A percentile compares a stretch with the other conserved stretches of the same genome.
These are phyloP conservation scores for Psittacula cyanocephala DNA, from an alignment of 2,113 vertebrate genomes.

Conservation along the genomic window DNA sequence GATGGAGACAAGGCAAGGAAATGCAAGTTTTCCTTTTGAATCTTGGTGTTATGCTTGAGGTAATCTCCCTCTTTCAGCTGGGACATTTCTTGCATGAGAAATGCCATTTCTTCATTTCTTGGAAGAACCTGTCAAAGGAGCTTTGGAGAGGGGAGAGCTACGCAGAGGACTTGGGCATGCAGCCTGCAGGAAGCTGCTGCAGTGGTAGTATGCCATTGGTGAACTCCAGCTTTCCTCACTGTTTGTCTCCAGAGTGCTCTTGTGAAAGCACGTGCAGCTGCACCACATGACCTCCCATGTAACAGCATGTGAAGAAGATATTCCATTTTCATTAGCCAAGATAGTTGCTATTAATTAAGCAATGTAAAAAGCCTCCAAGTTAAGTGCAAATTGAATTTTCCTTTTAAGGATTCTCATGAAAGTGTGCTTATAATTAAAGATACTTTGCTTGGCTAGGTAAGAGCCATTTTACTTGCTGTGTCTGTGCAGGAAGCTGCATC, in stretches of 20 bases:
- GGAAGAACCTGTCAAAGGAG: not conserved
- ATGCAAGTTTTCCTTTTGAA: not conserved
- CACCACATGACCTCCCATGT: not conserved
- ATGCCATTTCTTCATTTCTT: not conserved
- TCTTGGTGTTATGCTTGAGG: not conserved
- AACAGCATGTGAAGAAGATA: not conserved
- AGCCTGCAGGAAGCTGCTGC: not conserved
- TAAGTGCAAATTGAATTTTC: not conserved
- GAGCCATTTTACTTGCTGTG: not conserved
- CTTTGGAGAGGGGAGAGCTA: not conserved
- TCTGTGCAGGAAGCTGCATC: not conserved
- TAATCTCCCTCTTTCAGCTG: not conserved
- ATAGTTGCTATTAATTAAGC: constrained; percentile 28
- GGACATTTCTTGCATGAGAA: not conserved
- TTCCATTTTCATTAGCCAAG: not conserved
- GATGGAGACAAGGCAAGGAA: not conserved
- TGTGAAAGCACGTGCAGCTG: not conserved
- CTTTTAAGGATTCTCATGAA: not conserved
- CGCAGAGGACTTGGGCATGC: not conserved
- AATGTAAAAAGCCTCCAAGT: not conserved
- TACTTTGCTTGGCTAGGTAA: not conserved
- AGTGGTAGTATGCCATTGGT: not conserved
- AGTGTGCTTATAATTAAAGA: not conserved
- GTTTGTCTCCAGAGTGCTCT: not conserved
- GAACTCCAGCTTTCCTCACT: not conserved